phyloP scores from a whole-genome alignment of 2,797 vertebrate species.

The Sylvilagus floridanus region DNA sequence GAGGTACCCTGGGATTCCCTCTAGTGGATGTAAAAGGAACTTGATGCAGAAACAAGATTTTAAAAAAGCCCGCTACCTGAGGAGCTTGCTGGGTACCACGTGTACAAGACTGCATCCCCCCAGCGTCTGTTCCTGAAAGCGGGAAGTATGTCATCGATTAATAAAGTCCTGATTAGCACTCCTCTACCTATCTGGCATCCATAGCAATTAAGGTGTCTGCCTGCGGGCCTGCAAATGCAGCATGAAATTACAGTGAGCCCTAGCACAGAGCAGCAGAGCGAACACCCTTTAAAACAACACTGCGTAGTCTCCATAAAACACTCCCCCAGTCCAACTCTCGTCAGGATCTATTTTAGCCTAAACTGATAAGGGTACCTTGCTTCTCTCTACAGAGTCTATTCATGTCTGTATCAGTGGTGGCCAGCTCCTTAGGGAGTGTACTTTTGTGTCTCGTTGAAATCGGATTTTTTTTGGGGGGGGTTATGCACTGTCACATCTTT shows the following conservation, averaged over 20 bases:
- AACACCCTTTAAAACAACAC: slow-evolving; percentile 36
- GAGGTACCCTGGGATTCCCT: slow-evolving; percentile 60
- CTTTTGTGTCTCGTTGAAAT: slow-evolving; percentile 64
- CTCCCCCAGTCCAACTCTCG: slow-evolving; percentile 56
- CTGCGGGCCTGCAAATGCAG: slow-evolving; percentile 75
- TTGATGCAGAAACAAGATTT: background rate
- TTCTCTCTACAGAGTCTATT: slow-evolving; percentile 64
- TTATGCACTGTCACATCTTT: slow-evolving; percentile 54
- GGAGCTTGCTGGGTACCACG: background rate
- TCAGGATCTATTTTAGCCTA: slow-evolving; percentile 47
- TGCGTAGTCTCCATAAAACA: slow-evolving; percentile 50
- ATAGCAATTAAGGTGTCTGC: slow-evolving; percentile 73
- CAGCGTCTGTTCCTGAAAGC: slow-evolving; percentile 71
- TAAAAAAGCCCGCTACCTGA: slow-evolving; percentile 1
- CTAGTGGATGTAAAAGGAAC: slow-evolving; percentile 77
- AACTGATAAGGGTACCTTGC: slow-evolving; percentile 4
- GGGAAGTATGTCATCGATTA: slow-evolving; percentile 73
- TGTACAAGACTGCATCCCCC: slow-evolving; percentile 60
- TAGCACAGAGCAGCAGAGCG: slow-evolving; percentile 37
- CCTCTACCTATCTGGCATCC: slow-evolving; percentile 62
- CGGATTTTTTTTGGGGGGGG: slow-evolving; percentile 27
- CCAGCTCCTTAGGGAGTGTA: slow-evolving; percentile 22
- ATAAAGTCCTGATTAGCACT: slow-evolving; percentile 72
- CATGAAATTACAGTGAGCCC: slow-evolving; percentile 73
- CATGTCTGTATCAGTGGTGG: slow-evolving; percentile 38